Base-by-base conservation (phyloP, 2,113 vertebrate genomes). In the Atherinomorus stipes region DNA sequence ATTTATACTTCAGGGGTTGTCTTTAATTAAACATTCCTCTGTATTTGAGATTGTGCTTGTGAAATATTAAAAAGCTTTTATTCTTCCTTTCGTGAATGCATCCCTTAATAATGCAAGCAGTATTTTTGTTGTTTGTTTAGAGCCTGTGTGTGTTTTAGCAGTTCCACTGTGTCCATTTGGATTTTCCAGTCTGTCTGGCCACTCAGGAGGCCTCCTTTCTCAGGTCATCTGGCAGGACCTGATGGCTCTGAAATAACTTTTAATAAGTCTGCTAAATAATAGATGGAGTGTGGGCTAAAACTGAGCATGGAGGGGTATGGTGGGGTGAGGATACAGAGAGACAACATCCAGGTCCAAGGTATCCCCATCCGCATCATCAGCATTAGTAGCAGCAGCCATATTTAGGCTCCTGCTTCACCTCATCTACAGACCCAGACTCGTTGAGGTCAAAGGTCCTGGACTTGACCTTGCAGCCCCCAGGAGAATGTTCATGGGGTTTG, bases 251-350 rank as follows among this genome's bases (percentile, higher is more conserved):
- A 93, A 93, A 94, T 92, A 94, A 94, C 93, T 95, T 95, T 94
- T 94, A 94, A 94, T 95, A 94, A 95, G 90, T 90, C 90, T 70
- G 76, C 82, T 95, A 89, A 95, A 95, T 95, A 94, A 95, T 95
- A 92, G 81, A 95, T 94, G 88, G 80, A 64, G 75, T 80, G 85
- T 80, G 89, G 89, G 86, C 88, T 93, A 93, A 93, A 94, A 91
- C 87, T 86, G 89, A 87, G 84, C 88, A 37, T 69, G 81, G 90
- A 91, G 83, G 87, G 64, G 37, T 9, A 26, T 53, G 80, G 78
- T 58, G 77, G 76, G 83, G 74, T 80, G 74, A 85, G 90, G 88
- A 93, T 59, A 54, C 67, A 72, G 83, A 90, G 71, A 89, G 80
- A 91, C 87, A 91, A 83, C 87, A 86, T 77, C 61, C 81, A 81